These are phyloP conservation scores for Rhombomys opimus DNA, from an alignment of 2,113 vertebrate genomes.

Conservation along the genomic window DNA sequence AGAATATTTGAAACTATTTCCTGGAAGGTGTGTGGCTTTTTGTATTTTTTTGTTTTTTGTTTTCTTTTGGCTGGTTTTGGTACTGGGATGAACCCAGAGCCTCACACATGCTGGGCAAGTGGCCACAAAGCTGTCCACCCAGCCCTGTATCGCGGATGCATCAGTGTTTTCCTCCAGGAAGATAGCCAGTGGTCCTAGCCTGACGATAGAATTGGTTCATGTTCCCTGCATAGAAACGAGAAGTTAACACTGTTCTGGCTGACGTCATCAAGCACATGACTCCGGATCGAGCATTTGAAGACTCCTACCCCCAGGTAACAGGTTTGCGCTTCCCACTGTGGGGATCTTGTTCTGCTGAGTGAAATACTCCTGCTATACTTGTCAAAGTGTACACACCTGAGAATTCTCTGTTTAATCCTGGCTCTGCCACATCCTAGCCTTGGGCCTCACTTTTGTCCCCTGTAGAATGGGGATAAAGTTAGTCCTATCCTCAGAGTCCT, in stretches of 20 bases:
- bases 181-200: not conserved
- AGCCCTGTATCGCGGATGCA: not conserved
- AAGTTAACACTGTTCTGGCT: slow-evolving; percentile 96
- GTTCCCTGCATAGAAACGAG: slow-evolving; percentile 90
- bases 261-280: slow-evolving; percentile 99
- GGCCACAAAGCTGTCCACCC: not conserved
- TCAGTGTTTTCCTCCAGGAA: not conserved
- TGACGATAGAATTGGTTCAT: not conserved
- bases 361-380: not conserved
- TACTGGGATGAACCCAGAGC: not conserved
- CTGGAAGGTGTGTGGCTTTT: not conserved
- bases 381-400: not conserved
- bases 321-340: not conserved
- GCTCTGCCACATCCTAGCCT: accelerated
- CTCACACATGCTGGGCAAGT: not conserved
- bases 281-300: slow-evolving; percentile 97
- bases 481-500: not conserved
- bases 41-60: not conserved
- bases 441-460: not conserved
- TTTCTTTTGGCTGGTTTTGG: not conserved
- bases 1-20: not conserved
- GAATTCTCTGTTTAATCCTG: not conserved
- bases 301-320: slow-evolving; percentile 95
- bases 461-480: not conserved
- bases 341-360: not conserved